These are phyloP conservation scores for Maconellicoccus hirsutus DNA, from an alignment of 1,140 invertebrate species.

Conservation along the genomic window DNA sequence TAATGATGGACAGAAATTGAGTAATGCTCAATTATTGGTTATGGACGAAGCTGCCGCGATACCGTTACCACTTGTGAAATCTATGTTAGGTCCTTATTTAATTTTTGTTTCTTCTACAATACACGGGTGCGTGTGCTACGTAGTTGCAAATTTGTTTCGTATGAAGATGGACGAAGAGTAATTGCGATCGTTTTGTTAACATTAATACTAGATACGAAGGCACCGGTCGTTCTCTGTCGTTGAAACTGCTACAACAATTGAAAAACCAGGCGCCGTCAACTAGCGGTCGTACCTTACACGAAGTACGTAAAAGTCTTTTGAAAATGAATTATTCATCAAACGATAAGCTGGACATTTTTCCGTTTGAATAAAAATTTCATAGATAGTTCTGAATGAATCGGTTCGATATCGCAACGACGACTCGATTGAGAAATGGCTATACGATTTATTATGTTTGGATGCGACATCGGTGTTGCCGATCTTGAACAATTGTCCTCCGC, in stretches of 20 bases:
- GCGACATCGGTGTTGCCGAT: constrained; percentile 51
- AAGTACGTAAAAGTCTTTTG: constrained; percentile 35
- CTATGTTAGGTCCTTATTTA: constrained; percentile 82
- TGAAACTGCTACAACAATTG: constrained; percentile 90
- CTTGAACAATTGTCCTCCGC: constrained; percentile 70
- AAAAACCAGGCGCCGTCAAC: constrained; percentile 44
- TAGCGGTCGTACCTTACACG: constrained; percentile 40
- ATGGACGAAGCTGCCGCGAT: constrained; percentile 99
- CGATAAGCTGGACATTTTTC: no score
- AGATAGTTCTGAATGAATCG: constrained; percentile 78
- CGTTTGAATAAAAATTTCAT: constrained; percentile 24
- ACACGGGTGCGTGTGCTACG: constrained; percentile 62
- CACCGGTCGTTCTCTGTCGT: constrained; percentile 86
- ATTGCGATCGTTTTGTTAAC: no score
- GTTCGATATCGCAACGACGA: constrained; percentile 88
- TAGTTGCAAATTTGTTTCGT: constrained; percentile 16
- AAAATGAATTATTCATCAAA: no score
- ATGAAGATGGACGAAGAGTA: no score
- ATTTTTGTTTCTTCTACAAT: constrained; percentile 96
- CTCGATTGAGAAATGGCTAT: constrained; percentile 83
- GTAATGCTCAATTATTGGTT: constrained; percentile 86
- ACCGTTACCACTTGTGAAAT: constrained; percentile 84
- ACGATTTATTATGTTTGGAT: constrained; percentile 83
- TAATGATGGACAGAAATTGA: constrained; percentile 72
- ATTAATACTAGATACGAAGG: constrained; percentile 95